phyloP scores from a whole-genome alignment of 2,888 invertebrate genomes.

The Leptura quadrifasciata region DNA sequence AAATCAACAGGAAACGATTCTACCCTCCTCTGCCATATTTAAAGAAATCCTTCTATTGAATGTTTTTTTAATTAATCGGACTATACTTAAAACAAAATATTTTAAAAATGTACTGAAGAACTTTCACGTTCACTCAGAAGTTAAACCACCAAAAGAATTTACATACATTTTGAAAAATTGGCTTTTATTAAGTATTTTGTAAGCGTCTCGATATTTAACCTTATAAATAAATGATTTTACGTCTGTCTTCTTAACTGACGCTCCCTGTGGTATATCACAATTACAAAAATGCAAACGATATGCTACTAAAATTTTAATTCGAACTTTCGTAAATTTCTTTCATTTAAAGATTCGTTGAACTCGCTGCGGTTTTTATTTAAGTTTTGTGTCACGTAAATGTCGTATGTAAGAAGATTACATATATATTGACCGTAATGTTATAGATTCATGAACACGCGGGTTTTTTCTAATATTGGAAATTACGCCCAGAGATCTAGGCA shows the following conservation, averaged over 20 bases:
- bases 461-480: no score
- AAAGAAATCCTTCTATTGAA: no score
- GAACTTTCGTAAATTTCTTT: slow-evolving; percentile 3
- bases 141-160: no score
- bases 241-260: neutral
- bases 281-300: slow-evolving; percentile 7
- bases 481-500: no score
- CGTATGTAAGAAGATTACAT: slow-evolving; percentile 1
- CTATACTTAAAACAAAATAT: no score
- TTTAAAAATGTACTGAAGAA: no score
- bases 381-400: neutral
- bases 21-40: no score
- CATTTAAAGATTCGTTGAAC: neutral
- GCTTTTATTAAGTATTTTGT: neutral
- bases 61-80: no score
- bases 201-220: neutral
- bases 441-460: no score
- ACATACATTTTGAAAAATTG: no score
- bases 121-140: no score
- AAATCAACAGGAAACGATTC: no score
- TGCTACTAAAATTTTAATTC: neutral
- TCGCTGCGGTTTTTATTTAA: neutral
- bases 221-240: neutral
- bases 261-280: neutral
- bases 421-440: neutral